phyloP scores from a whole-genome alignment of 2,113 vertebrate species.

The Nycticorax nycticorax region DNA sequence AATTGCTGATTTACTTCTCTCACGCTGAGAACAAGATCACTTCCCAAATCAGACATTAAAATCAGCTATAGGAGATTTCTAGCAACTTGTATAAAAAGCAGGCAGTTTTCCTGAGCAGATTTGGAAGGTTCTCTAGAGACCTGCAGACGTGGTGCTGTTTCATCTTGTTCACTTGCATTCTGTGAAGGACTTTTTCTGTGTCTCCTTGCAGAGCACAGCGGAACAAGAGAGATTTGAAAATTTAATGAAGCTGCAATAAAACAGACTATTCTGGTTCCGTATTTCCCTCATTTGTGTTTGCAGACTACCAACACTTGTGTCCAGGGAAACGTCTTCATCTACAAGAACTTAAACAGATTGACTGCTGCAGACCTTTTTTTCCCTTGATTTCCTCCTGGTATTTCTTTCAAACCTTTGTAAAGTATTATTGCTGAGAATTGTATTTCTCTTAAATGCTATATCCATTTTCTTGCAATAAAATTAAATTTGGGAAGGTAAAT shows the following conservation, averaged over 20 bases:
- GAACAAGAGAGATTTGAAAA: background rate
- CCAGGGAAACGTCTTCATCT: background rate
- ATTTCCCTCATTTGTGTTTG: background rate
- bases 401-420: background rate
- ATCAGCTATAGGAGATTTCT: background rate
- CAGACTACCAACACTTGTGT: background rate
- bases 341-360: background rate
- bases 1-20: background rate
- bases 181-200: background rate
- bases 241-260: slow-evolving; percentile 9
- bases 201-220: background rate
- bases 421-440: background rate
- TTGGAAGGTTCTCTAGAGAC: background rate
- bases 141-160: background rate
- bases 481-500: background rate
- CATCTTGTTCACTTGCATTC: background rate
- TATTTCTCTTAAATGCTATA: background rate
- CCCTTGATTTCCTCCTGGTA: background rate
- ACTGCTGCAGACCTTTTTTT: background rate
- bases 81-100: background rate
- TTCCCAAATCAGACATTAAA: background rate
- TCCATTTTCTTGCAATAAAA: background rate
- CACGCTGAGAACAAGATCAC: background rate
- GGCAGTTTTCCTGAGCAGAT: background rate
- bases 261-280: background rate